Evolutionary conservation across 30 jellyfish, hydroid and myxozoan species (phyloP).

Genomic region (Hydra vulgaris): DNA sequence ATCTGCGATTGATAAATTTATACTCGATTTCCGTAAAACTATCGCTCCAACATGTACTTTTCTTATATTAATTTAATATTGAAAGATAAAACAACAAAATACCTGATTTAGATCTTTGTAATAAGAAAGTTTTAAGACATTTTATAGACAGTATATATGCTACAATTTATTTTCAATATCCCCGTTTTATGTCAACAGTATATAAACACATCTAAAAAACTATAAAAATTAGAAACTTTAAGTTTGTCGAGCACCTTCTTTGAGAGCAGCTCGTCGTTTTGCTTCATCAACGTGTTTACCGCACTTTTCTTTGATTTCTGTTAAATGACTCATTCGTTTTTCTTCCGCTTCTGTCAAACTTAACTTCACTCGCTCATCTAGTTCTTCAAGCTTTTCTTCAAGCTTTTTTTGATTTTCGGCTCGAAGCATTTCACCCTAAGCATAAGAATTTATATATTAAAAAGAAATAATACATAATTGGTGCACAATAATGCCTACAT

Average conservation of each 20-base stretch:
- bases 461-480: not conserved
- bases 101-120: no score
- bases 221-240: not conserved
- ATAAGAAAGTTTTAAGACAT: no score
- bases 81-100: no score
- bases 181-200: no score
- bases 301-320: conserved; percentile 30
- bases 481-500: no score
- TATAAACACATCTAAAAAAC: not conserved
- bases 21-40: no score
- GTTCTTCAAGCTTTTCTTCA: conserved; percentile 15
- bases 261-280: conserved; percentile 11
- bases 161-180: no score
- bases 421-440: conserved; percentile 23
- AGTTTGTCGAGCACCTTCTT: not conserved
- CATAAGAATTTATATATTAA: no score
- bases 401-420: conserved; percentile 22
- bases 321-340: conserved; percentile 14
- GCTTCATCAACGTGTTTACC: conserved; percentile 33
- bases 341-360: conserved; percentile 24
- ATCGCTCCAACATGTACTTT: no score
- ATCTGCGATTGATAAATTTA: no score
- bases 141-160: no score
- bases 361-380: conserved; percentile 18
- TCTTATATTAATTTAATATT: no score